These are phyloP conservation scores for Elymnias hypermnestra DNA, from an alignment of 1,140 invertebrate genomes.

Conservation along the genomic window DNA sequence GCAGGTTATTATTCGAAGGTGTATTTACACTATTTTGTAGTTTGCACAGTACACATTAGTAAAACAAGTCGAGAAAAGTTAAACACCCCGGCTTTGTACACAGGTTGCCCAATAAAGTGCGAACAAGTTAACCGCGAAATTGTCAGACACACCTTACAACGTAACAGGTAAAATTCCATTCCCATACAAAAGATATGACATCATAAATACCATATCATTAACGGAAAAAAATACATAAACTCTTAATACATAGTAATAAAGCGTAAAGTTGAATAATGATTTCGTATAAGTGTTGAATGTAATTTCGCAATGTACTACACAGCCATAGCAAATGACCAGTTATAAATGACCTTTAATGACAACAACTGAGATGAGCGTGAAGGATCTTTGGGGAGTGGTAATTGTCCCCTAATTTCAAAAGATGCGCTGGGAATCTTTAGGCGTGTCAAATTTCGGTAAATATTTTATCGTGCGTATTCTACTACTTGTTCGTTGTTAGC, in stretches of 20 bases:
- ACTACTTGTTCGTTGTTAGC: background rate
- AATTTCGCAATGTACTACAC: slow-evolving; percentile 1
- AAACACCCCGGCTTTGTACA: slow-evolving; percentile 4
- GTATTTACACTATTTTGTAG: slow-evolving; percentile 17
- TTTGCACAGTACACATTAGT: slow-evolving; percentile 14
- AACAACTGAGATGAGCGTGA: slow-evolving; percentile 24
- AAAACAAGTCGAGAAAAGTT: slow-evolving; percentile 13
- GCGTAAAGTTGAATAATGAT: slow-evolving; percentile 10
- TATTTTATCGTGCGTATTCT: background rate
- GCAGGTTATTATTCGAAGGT: slow-evolving; percentile 12
- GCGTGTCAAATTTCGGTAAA: slow-evolving; percentile 3
- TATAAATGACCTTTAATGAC: slow-evolving; percentile 30
- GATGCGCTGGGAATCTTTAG: slow-evolving; percentile 4
- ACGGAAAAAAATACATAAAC: slow-evolving; percentile 4
- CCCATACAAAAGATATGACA: slow-evolving; percentile 18
- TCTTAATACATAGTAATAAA: slow-evolving; percentile 12
- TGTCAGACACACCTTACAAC: slow-evolving; percentile 12
- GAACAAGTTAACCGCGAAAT: slow-evolving; percentile 9
- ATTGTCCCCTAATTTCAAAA: slow-evolving; percentile 13
- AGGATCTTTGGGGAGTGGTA: slow-evolving; percentile 20
- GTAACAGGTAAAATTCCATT: slow-evolving; percentile 16
- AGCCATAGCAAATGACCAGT: slow-evolving; percentile 19
- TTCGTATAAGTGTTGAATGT: background rate
- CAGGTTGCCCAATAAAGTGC: slow-evolving; percentile 18
- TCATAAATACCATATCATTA: slow-evolving; percentile 8